A percentile compares a stretch with the other conserved stretches of the same genome.
phyloP scores from a whole-genome alignment of 1,140 invertebrate genomes.

The Pantala flavescens region DNA sequence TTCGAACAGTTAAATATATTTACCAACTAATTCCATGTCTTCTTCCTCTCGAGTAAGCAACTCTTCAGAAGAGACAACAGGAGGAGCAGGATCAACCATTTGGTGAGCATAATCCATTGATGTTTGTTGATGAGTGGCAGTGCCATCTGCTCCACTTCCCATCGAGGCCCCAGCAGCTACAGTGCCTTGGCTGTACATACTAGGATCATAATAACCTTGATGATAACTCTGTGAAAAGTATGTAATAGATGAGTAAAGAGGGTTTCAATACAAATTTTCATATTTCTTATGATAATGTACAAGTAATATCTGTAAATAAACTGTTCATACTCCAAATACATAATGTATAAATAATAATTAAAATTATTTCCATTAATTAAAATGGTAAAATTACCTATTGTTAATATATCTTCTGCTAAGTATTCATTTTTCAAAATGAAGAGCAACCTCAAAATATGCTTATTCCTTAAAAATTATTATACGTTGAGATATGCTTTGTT shows the following conservation, averaged over 20 bases:
- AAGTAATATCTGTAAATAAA: no score
- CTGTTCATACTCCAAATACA: no score
- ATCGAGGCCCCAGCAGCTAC: slow-evolving; percentile 29
- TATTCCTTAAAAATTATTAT: no score
- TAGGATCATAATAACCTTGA: slow-evolving; percentile 30
- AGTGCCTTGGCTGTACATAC: slow-evolving; percentile 23
- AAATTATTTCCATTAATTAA: no score
- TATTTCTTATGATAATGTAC: no score
- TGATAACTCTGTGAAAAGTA: neutral
- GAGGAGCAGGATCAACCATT: slow-evolving; percentile 26
- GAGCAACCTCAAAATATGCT: no score
- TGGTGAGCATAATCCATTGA: slow-evolving; percentile 29
- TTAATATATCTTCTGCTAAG: no score
- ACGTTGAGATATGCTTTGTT: no score
- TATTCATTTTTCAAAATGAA: no score
- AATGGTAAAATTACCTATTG: no score
- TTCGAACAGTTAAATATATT: slow-evolving; percentile 23
- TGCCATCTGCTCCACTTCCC: slow-evolving; percentile 36
- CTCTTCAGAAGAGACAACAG: slow-evolving; percentile 20
- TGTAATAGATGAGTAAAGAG: neutral
- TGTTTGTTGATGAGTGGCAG: slow-evolving; percentile 25
- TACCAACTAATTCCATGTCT: slow-evolving; percentile 52
- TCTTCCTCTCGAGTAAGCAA: slow-evolving; percentile 34
- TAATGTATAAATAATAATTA: no score
- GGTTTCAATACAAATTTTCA: no score